These are phyloP conservation scores for Hydropotes inermis DNA, from an alignment of 2,113 vertebrate species.

Conservation along the genomic window DNA sequence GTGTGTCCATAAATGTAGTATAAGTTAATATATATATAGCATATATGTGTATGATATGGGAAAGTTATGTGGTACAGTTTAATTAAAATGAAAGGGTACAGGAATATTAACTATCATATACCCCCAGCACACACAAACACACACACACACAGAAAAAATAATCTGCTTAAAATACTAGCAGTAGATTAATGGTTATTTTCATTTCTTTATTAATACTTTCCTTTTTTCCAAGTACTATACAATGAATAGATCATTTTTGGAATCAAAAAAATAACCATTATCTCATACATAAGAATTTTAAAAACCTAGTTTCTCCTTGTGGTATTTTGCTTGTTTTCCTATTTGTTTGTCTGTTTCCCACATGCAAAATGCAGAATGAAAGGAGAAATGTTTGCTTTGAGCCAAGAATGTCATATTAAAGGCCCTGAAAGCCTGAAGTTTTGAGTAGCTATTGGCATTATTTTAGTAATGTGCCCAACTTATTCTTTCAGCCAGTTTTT, in stretches of 20 bases:
- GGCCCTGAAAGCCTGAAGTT: not conserved
- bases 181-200: not conserved
- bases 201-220: not conserved
- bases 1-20: not conserved
- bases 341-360: not conserved
- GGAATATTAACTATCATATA: not conserved
- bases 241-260: not conserved
- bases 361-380: not conserved
- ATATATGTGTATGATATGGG: not conserved
- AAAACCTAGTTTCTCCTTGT: not conserved
- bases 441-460: not conserved
- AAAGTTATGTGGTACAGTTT: not conserved
- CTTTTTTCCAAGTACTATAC: not conserved
- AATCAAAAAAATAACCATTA: not conserved
- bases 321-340: not conserved
- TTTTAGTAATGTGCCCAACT: not conserved
- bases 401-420: not conserved
- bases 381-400: not conserved
- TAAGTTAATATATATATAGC: not conserved
- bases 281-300: not conserved
- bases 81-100: not conserved
- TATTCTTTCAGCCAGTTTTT: not conserved
- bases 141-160: not conserved
- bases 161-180: not conserved
- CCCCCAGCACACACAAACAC: not conserved